phyloP scores from a whole-genome alignment of 2,797 vertebrate genomes.

The Sternarchorhynchus goeldii region DNA sequence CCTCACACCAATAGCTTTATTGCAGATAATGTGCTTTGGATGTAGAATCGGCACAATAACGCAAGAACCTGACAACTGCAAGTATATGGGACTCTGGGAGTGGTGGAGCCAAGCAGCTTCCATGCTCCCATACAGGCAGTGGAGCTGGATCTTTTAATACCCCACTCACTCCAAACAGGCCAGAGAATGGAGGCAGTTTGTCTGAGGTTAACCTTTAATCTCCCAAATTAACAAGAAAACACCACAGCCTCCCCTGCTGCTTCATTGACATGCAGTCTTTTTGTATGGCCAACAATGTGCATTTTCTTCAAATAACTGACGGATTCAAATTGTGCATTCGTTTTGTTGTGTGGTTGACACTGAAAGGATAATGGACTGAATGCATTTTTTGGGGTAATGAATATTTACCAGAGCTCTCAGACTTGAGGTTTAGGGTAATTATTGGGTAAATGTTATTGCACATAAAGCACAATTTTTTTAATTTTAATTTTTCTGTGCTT shows the following conservation, averaged over 20 bases:
- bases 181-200: slow-evolving; percentile 56
- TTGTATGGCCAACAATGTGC: slow-evolving; percentile 45
- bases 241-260: slow-evolving; percentile 51
- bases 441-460: slow-evolving; percentile 20
- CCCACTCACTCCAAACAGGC: slow-evolving; percentile 53
- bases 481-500: slow-evolving; percentile 5
- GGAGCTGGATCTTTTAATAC: slow-evolving; percentile 51
- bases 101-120: slow-evolving; percentile 16
- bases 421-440: slow-evolving; percentile 33
- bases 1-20: slow-evolving; percentile 47
- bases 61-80: slow-evolving; percentile 16
- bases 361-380: background rate
- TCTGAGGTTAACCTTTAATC: slow-evolving; percentile 62
- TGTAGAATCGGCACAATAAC: slow-evolving; percentile 39
- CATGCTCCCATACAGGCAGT: slow-evolving; percentile 42
- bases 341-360: slow-evolving; percentile 25
- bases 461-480: slow-evolving; percentile 33
- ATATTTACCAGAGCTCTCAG: slow-evolving; percentile 9
- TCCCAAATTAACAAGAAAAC: slow-evolving; percentile 59
- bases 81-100: slow-evolving; percentile 8
- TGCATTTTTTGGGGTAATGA: background rate
- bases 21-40: slow-evolving; percentile 47
- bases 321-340: slow-evolving; percentile 24
- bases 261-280: slow-evolving; percentile 55
- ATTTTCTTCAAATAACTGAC: slow-evolving; percentile 41